Base-by-base conservation (phyloP, 2,888 invertebrate species). In the Coenonympha glycerion region DNA sequence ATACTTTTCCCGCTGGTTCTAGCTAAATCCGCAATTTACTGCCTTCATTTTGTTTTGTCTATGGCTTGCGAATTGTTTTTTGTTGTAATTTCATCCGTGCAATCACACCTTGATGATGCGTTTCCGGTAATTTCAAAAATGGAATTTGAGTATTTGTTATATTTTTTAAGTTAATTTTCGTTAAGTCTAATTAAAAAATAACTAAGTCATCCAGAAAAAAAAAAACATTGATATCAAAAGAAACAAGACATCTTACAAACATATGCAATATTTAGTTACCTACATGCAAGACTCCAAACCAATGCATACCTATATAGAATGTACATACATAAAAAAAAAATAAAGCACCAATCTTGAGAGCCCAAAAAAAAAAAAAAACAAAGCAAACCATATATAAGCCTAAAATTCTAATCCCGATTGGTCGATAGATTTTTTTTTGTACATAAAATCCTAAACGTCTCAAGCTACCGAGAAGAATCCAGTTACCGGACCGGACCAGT, bases 401-500 rank as follows among this genome's bases (percentile, higher is more conserved):
- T n/a, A 48, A 52, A 55, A 28, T 44, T 47, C 49, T 49, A 52
- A 52, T 42, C 41, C 47, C 50, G 42, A 52, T 47, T 51, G 49
- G 51, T 52, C 53, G 48, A 52, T 48, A 22, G 49, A 44, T 45
- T 49, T 31, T 30, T 31, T 40, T 48, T 53, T 55, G 40, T 52
- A 41, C 28, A 52, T 59, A 49, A 44, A 64, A 66, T 65, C 61
- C 61, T 61, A 65, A 65, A 60, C 61, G 59, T 70, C 68, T 62
- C 70, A 69, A 69, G 76, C 76, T 73, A 71, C 73, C 64, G 69
- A 65, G 62, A 67, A 72, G 77, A 76, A 73, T 74, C 79, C 76
- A 63, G 76, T 72, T 71, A 67, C 65, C n/a, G n/a, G n/a, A n/a
- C n/a, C 66, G 65, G 71, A 78, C 82, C 75, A 72, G 83, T 81